Evolutionary conservation across 2,888 invertebrate species (phyloP), one percentile per base, ranked within the genome.

Genomic region (Orgyia antiqua): DNA sequence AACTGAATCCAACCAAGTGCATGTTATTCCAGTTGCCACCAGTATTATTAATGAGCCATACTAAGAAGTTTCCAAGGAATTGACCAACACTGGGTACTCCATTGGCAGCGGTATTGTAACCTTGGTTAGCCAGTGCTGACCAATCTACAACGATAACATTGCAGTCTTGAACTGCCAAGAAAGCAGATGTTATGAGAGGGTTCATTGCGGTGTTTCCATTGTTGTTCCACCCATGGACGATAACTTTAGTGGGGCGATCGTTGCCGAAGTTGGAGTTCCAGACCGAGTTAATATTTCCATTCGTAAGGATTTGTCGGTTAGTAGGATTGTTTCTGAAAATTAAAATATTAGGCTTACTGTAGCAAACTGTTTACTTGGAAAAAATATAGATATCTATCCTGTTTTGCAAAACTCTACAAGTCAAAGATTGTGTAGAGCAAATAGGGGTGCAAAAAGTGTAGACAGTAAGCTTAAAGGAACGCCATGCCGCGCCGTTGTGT

Each of bases 71-170:
- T 3, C 71, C 79, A 1, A 80, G 53, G 26, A 54, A 57, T 23
- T 60, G 51, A 1, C 78, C 80, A 2, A 78, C 64, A 20, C 45
- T 24, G 2, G 73, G 70, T 1, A 73, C 74, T 5, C 66, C 68
- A 2, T 27, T 32, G 1, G 46, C 61, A 7, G 69, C 68, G 1
- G 47, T 48, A n/a, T 13, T 36, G 41, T 77, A 74, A 21, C 27
- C 21, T 2, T 39, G 18, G 30, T 49, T 61, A n/a, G 75, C 76
- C 1, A 65, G 46, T 2, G 33, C 21, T 1, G 58, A 42, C 78
- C 78, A 78, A 41, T 78, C 78, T 0, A 78, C 60, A 4, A 78
- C 70, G 12, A 78, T 76, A 1, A 77, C 72, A 34, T 78, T 78
- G 12, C 39, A 46, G 29, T 72, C 66, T 13, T 53, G 48, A 3